phyloP scores from a whole-genome alignment of 2,888 invertebrate genomes.

The Tillus elongatus region DNA sequence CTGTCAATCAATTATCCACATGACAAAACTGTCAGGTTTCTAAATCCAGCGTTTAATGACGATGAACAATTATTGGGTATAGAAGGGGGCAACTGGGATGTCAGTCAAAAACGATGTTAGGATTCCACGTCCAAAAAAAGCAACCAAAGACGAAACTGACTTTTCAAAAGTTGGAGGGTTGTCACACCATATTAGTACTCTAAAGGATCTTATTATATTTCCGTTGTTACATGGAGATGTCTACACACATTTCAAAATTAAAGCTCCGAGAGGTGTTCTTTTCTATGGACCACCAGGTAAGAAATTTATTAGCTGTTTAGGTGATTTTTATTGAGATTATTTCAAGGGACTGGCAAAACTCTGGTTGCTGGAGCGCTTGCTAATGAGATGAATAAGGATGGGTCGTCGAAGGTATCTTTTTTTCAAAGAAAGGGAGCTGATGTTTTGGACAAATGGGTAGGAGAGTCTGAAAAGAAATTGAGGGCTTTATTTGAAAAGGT shows the following conservation, averaged over 20 bases:
- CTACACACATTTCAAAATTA: slow-evolving; percentile 36
- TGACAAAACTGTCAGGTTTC: too few relatives aligned
- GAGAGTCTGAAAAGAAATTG: slow-evolving; percentile 38
- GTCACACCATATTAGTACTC: slow-evolving; percentile 30
- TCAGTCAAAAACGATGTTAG: too few relatives aligned
- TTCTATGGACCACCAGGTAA: slow-evolving; percentile 40
- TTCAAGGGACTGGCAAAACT: slow-evolving; percentile 39
- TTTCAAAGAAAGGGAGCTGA: slow-evolving; percentile 39
- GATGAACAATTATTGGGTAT: too few relatives aligned
- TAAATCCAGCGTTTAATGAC: too few relatives aligned
- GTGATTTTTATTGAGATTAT: too few relatives aligned
- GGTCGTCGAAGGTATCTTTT: slow-evolving; percentile 33
- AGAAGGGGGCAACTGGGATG: too few relatives aligned
- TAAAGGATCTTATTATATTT: slow-evolving; percentile 36
- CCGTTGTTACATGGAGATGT: slow-evolving; percentile 36
- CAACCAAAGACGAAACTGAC: slow-evolving; percentile 25
- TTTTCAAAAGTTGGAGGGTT: slow-evolving; percentile 38
- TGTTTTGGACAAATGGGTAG: slow-evolving; percentile 39
- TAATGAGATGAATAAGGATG: slow-evolving; percentile 34
- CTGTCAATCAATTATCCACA: too few relatives aligned
- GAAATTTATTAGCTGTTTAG: too few relatives aligned
- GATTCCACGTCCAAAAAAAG: too few relatives aligned
- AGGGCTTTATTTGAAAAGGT: slow-evolving; percentile 35
- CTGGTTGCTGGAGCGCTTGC: slow-evolving; percentile 38
- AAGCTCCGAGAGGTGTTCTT: slow-evolving; percentile 36